phyloP scores from a whole-genome alignment of 2,113 vertebrate species.

The Oreotragus oreotragus region DNA sequence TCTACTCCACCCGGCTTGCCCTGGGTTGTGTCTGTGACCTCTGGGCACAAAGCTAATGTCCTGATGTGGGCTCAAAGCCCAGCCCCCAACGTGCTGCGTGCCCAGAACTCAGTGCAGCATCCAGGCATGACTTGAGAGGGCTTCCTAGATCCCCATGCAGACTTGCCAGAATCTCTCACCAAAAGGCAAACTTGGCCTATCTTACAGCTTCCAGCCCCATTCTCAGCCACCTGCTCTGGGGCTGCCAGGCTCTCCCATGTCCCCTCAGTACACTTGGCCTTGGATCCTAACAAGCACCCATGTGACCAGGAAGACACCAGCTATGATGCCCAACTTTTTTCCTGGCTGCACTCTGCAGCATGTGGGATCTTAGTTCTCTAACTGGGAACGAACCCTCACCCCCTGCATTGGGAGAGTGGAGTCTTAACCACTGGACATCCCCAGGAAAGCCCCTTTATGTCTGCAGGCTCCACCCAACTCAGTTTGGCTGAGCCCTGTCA shows the following conservation, averaged over 20 bases:
- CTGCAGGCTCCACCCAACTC: background rate
- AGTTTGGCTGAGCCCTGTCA: fast-evolving
- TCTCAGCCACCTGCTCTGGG: background rate
- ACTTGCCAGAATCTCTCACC: background rate
- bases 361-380: background rate
- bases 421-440: background rate
- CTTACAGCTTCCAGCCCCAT: fast-evolving
- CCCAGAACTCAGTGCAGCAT: too few species aligned
- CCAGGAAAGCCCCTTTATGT: background rate
- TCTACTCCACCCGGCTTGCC: fast-evolving
- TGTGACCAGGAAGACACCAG: background rate
- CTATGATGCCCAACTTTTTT: background rate
- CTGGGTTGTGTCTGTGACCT: background rate
- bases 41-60: background rate
- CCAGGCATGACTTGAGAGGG: too few species aligned
- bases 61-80: background rate
- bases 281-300: background rate
- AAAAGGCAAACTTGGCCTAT: background rate
- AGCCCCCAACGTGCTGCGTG: fast-evolving
- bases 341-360: background rate
- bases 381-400: too few species aligned
- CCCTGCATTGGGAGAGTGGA: background rate
- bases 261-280: too few species aligned
- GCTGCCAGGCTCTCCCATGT: too few species aligned
- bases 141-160: fast-evolving